Base-by-base conservation (phyloP, 2,797 vertebrate genomes). In the Benthosema pterotum region DNA sequence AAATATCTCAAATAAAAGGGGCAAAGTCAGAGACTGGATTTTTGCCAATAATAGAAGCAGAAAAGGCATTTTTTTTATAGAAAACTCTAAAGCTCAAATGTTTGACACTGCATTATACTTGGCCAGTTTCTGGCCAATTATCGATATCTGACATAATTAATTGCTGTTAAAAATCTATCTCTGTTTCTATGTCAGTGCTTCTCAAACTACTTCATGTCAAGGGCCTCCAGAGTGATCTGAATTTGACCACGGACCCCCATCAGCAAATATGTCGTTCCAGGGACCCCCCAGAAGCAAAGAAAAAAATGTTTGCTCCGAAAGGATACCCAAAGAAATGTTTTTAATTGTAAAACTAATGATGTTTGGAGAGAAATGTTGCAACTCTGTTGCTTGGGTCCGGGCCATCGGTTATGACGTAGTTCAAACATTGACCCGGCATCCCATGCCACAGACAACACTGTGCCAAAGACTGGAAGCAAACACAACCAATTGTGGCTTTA, bases 1-100 rank as follows among this genome's bases (percentile, higher is more conserved):
- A 61, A 62, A 51, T 60, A 70, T 66, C 47, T 58, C 77, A 78
- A 83, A 77, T 65, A n/a, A 42, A 16, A 22, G 15, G 12, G 50
- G 6, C 50, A 63, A 58, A 60, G 32, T 38, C 6, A 38, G 32
- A 38, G 32, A 38, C 32, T 9, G 22, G 32, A 1, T 11, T 38
- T 38, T 38, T 8, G 8, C 32, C 32, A 11, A 38, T 32, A 32
- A 62, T 18, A 6, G 52, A 51, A 25, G 43, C 53, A 43, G 13
- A 12, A 5, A 18, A n/a, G 47, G 15, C 42, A 50, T 54, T 67
- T 62, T 64, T 8, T 62, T 64, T 8, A 15, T 4, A 17, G 28
- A 11, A 14, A 52, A 11, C 51, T 43, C 32, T 14, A 13, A 46
- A n/a, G n/a, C n/a, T n/a, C 12, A 13, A 46, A 46, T 46, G n/a